Percentiles rank a stretch among this genome's conserved stretches.
phyloP scores from a whole-genome alignment of 2,113 vertebrate genomes.

The Pelecanoides urinatrix region DNA sequence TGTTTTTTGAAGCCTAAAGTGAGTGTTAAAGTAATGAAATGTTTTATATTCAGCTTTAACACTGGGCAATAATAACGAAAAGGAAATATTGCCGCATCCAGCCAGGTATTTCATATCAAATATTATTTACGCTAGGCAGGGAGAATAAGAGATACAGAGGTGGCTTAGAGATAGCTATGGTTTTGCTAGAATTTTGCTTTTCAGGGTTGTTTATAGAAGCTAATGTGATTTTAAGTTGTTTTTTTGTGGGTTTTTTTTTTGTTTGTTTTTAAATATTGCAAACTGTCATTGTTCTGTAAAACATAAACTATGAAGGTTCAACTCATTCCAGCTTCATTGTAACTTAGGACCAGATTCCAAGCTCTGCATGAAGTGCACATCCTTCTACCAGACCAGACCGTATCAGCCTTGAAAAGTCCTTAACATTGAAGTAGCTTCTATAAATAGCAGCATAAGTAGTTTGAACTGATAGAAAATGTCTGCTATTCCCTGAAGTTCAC shows the following conservation, averaged over 20 bases:
- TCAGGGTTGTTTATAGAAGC: not conserved
- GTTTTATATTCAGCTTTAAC: conserved; percentile 5
- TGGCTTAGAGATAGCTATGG: not conserved
- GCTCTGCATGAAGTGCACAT: not conserved
- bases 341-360: not conserved
- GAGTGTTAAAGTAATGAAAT: not conserved
- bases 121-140: not conserved
- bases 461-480: not conserved
- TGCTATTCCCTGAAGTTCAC: not conserved
- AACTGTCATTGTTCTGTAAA: not conserved
- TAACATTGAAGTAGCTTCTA: not conserved
- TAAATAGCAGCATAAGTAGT: not conserved
- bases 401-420: not conserved
- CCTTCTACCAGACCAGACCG: not conserved
- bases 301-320: not conserved
- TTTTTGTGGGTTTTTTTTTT: too few species aligned
- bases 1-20: not conserved
- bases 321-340: not conserved
- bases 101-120: not conserved
- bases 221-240: not conserved
- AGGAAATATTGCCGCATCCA: not conserved
- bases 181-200: not conserved
- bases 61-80: not conserved
- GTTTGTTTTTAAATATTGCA: not conserved
- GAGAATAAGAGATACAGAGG: not conserved